Evolutionary conservation across 1,140 invertebrate species (phyloP), one percentile per base, ranked within the genome.

Genomic region (Eulimnadia texana): DNA sequence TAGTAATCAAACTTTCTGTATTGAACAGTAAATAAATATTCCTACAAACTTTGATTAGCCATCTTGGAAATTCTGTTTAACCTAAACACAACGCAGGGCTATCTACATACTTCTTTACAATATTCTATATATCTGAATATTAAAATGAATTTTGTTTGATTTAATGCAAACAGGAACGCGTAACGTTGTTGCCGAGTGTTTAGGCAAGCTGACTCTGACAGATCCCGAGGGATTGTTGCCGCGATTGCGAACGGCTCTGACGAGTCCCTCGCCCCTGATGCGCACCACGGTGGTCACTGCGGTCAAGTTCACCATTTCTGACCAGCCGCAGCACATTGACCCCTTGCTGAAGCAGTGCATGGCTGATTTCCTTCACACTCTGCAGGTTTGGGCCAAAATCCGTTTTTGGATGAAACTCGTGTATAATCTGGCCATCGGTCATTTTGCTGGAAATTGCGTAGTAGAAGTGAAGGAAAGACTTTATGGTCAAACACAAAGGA

Each of bases 181-280:
- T 50, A 98, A 98, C 75, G 93, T 99, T 2, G 94, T 99, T 2
- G 93, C 96, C 0, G 96, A 99, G 77, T 99, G 96, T 73, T 77
- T 99, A 47, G 96, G 96, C 23, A 97, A 98, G 77, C 77, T 99
- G 13, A 96, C 93, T 16, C 76, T 98, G n/a, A 86, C 98, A 50
- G 91, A 98, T 74, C 93, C 94, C 0, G 77, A 80, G 49, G 82
- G 82, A 59, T 74, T 93, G 42, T 70, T 94, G 64, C 89, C 90
- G 2, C 80, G 83, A 68, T 72, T 91, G 19, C 64, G 70, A 55
- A 61, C 82, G 66, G 88, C 88, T 25, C 72, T 93, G 22, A 79
- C 80, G 24, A 88, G 85, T 0, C 76, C 82, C 0, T 93, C 91
- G 19, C 82, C 90, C 0, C 79, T 94, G 3, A 92, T 94, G 74